These are phyloP conservation scores for Cyprinella venusta DNA, from an alignment of 2,797 vertebrate genomes.

Conservation along the genomic window DNA sequence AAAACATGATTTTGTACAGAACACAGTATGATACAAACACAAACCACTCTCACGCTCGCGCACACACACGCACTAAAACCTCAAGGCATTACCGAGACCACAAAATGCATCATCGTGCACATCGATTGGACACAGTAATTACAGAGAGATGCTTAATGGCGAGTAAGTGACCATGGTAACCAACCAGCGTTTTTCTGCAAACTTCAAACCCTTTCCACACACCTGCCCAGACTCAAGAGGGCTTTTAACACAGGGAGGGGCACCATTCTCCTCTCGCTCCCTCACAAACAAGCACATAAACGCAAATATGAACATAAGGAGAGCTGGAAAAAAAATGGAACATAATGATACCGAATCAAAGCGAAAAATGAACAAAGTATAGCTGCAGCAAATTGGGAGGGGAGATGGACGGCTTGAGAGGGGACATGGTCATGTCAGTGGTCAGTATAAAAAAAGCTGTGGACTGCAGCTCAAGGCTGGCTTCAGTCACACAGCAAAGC, in stretches of 20 bases:
- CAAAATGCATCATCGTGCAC: conserved; percentile 46
- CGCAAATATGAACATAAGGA: conserved; percentile 13
- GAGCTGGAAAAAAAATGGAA: background rate
- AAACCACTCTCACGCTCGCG: background rate
- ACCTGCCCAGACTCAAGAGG: conserved; percentile 52
- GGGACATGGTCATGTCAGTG: conserved; percentile 24
- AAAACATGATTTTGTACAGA: background rate
- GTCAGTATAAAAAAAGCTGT: conserved; percentile 39
- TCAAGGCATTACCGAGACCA: conserved; percentile 35
- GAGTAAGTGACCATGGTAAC: conserved; percentile 58
- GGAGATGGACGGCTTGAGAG: background rate
- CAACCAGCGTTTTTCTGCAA: conserved; percentile 51
- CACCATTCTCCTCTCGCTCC: conserved; percentile 12
- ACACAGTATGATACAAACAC: conserved; percentile 1
- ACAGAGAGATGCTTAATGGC: conserved; percentile 49
- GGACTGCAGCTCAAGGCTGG: conserved; percentile 32
- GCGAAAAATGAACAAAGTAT: conserved; percentile 10
- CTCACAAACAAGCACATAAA: background rate
- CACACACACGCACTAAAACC: conserved; percentile 29
- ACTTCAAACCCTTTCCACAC: conserved; percentile 51
- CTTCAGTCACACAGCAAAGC: conserved; percentile 50
- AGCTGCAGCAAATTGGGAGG: background rate
- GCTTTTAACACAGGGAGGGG: conserved; percentile 46
- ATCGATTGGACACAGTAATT: conserved; percentile 38
- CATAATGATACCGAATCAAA: background rate